phyloP scores from a whole-genome alignment of 2,888 invertebrate species.

The Dolichomitus sp. region DNA sequence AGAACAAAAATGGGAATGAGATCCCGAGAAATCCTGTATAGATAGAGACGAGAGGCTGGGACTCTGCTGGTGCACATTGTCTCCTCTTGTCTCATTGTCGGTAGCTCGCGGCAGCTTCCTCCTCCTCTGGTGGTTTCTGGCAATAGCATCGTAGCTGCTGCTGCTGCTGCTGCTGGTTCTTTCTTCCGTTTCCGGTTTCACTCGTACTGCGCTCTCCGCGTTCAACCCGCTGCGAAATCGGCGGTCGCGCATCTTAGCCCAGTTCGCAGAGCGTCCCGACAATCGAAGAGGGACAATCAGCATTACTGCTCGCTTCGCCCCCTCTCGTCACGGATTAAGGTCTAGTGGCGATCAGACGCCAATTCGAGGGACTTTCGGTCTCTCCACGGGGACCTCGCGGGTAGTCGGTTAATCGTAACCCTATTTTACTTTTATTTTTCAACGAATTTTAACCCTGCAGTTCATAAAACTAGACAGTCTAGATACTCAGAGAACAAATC shows the following conservation, averaged over 20 bases:
- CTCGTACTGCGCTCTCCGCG: slow-evolving; percentile 23
- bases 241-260: slow-evolving; percentile 73
- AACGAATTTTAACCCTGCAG: not conserved
- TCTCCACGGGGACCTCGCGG: slow-evolving; percentile 29
- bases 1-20: slow-evolving; percentile 38
- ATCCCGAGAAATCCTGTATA: slow-evolving; percentile 34
- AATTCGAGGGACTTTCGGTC: slow-evolving; percentile 64
- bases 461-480: not conserved
- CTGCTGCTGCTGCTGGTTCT: slow-evolving; percentile 30
- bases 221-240: slow-evolving; percentile 28
- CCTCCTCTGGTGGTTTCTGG: slow-evolving; percentile 14
- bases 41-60: slow-evolving; percentile 6
- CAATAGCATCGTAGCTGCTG: slow-evolving; percentile 25
- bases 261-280: slow-evolving; percentile 71
- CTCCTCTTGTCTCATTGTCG: slow-evolving; percentile 31
- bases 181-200: slow-evolving; percentile 60
- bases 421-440: slow-evolving; percentile 28
- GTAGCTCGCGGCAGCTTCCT: slow-evolving; percentile 27
- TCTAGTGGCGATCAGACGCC: slow-evolving; percentile 81
- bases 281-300: slow-evolving; percentile 76
- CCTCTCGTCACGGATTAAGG: slow-evolving; percentile 78
- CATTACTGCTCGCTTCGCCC: slow-evolving; percentile 68
- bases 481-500: not conserved
- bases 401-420: slow-evolving; percentile 42
- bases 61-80: slow-evolving; percentile 21